Evolutionary conservation across 1,140 invertebrate genomes (phyloP), one percentile per base, ranked within the genome.

Genomic region (Neelides sp.): DNA sequence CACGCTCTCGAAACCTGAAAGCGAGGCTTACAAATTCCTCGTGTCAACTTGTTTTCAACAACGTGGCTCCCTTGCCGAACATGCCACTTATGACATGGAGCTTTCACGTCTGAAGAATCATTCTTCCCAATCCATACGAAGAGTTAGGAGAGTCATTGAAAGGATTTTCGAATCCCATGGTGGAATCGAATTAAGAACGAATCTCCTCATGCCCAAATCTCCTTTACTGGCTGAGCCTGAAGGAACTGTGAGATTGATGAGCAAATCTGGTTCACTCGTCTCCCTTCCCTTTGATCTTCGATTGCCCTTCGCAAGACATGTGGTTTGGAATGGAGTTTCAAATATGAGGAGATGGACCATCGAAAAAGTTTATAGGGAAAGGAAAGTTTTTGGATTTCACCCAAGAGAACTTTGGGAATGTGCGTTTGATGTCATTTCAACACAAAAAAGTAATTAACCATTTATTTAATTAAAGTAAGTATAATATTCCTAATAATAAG

Each of bases 341-440:
- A 73, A 77, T 50, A 70, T 94, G 49, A 83, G 88, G 61, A 73
- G 91, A 59, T 96, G 87, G 64, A 75, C 79, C 2, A 79, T 95
- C 15, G 86, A 87, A 59, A 75, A 81, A 54, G 88, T 95, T 2
- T 95, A 80, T 63, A 73, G 87, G 52, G 85, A 91, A 66, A 80
- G 79, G 59, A 82, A 82, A 61, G 78, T 85, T 2, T 76, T 77
- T 59, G 85, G 85, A 7, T 82, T 85, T 61, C 86, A 93, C 71
- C 91, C 91, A 0, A 76, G 79, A 56, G 88, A 94, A 69, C 72
- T 86, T 4, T 82, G 82, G 50, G 89, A 94, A 68, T 92, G 86
- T 69, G 84, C 85, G 2, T 95, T 95, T 69, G 92, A 97, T 66
- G 89, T 95, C 54, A 81, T 95, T 10, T 82, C 80, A 17, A 76